Conservation (phyloP, 1,140 invertebrate species). For the Drosophila sturtevanti region DNA sequence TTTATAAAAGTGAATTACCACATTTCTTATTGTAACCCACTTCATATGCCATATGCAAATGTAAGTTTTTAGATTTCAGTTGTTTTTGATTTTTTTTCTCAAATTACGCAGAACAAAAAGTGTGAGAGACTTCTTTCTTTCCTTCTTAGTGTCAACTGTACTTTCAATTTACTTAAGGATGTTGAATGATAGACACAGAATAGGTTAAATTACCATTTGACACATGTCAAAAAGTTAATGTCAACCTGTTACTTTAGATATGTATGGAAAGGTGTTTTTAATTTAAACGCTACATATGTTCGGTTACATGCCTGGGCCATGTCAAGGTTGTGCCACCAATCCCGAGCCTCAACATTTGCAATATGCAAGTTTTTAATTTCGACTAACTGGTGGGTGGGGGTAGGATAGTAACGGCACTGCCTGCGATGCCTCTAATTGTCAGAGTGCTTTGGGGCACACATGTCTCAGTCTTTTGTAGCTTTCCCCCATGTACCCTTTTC, state of each 20-base stretch:
- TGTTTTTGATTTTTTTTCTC: too few relatives aligned
- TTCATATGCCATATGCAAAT: too few relatives aligned
- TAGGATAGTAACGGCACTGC: neutral
- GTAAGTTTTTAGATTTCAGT: too few relatives aligned
- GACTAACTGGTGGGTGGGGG: constrained; percentile 3
- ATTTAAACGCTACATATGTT: constrained; percentile 9
- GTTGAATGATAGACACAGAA: neutral
- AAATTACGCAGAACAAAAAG: too few relatives aligned
- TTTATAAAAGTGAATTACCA: neutral
- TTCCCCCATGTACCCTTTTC: neutral
- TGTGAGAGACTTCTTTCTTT: neutral
- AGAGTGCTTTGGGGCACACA: constrained; percentile 34
- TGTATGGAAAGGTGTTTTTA: constrained; percentile 33
- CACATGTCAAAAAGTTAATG: constrained; percentile 29
- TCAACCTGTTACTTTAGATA: constrained; percentile 28
- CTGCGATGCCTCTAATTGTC: constrained; percentile 50
- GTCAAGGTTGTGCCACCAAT: constrained; percentile 32
- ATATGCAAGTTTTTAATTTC: constrained; percentile 54
- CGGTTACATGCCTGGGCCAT: neutral
- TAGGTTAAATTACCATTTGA: constrained; percentile 43
- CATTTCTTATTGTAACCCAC: neutral
- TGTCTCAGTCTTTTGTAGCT: constrained; percentile 5
- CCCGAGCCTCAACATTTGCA: constrained; percentile 14
- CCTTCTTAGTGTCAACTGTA: neutral
- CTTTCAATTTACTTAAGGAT: neutral